These are phyloP conservation scores for Cisticola juncidis DNA, from an alignment of 2,113 vertebrate genomes.

Conservation along the genomic window DNA sequence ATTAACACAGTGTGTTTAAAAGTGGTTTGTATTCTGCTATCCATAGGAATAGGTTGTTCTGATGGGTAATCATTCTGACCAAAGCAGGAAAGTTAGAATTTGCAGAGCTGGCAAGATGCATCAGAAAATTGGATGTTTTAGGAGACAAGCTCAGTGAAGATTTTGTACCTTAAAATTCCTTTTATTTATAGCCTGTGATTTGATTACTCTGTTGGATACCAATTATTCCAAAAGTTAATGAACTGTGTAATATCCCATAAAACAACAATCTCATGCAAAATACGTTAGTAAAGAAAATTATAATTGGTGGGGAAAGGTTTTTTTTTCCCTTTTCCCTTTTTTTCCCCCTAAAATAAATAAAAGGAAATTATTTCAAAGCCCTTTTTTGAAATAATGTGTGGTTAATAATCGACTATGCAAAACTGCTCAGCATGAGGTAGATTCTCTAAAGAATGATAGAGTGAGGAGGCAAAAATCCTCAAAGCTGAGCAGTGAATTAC, in stretches of 20 bases:
- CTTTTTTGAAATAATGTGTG: background rate
- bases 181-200: constrained; percentile 35
- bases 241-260: constrained; percentile 27
- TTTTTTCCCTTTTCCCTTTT: fast-evolving
- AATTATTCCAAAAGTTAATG: constrained; percentile 36
- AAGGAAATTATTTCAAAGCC: constrained; percentile 12
- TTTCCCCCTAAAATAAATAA: background rate
- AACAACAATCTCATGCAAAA: constrained; percentile 22
- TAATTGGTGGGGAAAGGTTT: background rate
- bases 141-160: background rate
- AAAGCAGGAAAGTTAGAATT: background rate
- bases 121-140: background rate
- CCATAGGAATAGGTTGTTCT: background rate
- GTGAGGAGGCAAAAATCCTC: background rate
- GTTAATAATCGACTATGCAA: constrained; percentile 26
- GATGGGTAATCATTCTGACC: background rate
- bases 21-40: background rate
- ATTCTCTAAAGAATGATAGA: background rate
- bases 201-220: constrained; percentile 3
- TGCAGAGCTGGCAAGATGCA: background rate
- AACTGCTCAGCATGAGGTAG: background rate
- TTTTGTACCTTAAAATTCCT: background rate
- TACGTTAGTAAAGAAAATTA: constrained; percentile 5
- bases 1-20: background rate
- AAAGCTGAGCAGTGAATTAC: background rate